A percentile compares a stretch with the other conserved stretches of the same genome.
phyloP scores from a whole-genome alignment of 2,113 vertebrate species.

The Athene noctua region DNA sequence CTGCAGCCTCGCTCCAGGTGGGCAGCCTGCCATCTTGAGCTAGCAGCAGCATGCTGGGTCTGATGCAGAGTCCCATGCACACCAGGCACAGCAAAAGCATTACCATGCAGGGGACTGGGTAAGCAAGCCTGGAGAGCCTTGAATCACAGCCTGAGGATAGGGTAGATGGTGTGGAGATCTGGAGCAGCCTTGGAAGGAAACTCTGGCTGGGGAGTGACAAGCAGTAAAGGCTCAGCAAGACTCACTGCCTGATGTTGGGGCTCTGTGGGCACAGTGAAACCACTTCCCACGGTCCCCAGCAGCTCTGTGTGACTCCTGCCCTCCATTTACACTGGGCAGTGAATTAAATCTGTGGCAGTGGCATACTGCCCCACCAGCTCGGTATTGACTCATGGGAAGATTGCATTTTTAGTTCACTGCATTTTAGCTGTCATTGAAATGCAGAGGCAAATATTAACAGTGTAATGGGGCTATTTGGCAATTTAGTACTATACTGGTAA shows the following conservation, averaged over 20 bases:
- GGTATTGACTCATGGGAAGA: not conserved
- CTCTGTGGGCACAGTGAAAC: not conserved
- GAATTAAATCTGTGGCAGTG: not conserved
- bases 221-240: not conserved
- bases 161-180: not conserved
- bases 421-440: not conserved
- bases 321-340: not conserved
- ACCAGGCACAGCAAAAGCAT: not conserved
- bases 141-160: not conserved
- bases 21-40: not conserved
- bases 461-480: not conserved
- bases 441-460: slow-evolving; percentile 23
- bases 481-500: not conserved
- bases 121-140: not conserved
- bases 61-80: not conserved
- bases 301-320: not conserved
- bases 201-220: not conserved
- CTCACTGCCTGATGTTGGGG: not conserved
- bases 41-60: not conserved
- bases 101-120: too few relatives aligned
- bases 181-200: not conserved
- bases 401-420: not conserved
- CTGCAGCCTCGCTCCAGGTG: not conserved
- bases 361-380: not conserved
- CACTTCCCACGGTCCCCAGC: not conserved